These are phyloP conservation scores for Eremobia ochroleuca DNA, from an alignment of 2,888 invertebrate genomes.

Conservation along the genomic window DNA sequence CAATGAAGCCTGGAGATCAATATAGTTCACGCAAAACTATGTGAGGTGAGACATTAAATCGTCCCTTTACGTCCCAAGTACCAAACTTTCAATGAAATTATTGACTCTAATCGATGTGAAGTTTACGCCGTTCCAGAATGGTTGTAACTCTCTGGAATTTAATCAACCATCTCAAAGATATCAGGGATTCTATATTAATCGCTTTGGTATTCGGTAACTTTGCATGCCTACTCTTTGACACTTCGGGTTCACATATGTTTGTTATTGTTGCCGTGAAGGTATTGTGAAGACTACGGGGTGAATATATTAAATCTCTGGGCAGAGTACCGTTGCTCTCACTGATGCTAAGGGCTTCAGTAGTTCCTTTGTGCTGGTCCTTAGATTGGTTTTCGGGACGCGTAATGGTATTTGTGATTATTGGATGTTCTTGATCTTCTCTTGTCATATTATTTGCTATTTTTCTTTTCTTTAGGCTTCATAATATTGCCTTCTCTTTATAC, in stretches of 20 bases:
- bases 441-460: not conserved
- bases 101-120: constrained; percentile 84
- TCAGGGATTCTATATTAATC: constrained; percentile 78
- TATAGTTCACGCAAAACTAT: constrained; percentile 55
- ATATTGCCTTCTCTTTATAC: not conserved
- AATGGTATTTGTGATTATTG: constrained; percentile 52
- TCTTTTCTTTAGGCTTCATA: constrained; percentile 4
- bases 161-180: constrained; percentile 86
- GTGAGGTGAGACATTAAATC: constrained; percentile 66
- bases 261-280: constrained; percentile 67
- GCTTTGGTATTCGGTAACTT: constrained; percentile 65
- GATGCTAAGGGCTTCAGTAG: constrained; percentile 24
- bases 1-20: constrained; percentile 60
- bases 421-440: constrained; percentile 1
- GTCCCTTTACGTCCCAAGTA: constrained; percentile 65
- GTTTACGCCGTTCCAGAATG: constrained; percentile 81
- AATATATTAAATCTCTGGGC: constrained; percentile 58
- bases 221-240: constrained; percentile 72
- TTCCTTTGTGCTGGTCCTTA: constrained; percentile 38
- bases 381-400: constrained; percentile 40
- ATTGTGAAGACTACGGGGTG: constrained; percentile 42
- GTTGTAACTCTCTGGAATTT: constrained; percentile 83
- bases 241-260: constrained; percentile 68
- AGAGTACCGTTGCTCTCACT: constrained; percentile 19
- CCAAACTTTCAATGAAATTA: constrained; percentile 80